phyloP scores from a whole-genome alignment of 2,113 vertebrate species.

The Calyptomena viridis region DNA sequence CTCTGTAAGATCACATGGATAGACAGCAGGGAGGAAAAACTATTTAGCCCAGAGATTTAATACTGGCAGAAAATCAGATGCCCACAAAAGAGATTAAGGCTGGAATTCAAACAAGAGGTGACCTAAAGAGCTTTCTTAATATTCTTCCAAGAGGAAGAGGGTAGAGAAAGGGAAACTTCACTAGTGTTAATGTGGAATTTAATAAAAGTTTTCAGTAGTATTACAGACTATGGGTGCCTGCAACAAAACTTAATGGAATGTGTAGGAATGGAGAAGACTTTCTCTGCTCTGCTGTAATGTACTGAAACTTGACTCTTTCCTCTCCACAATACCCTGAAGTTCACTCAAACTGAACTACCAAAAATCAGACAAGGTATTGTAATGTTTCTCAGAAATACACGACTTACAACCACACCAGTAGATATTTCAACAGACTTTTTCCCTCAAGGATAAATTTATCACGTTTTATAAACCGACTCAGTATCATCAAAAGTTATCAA shows the following conservation, averaged over 20 bases:
- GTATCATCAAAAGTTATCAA: neutral
- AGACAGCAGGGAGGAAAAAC: neutral
- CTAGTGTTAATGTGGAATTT: neutral
- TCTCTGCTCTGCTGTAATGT: neutral
- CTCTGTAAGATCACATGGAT: neutral
- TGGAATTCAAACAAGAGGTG: neutral
- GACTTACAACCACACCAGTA: neutral
- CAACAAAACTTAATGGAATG: neutral
- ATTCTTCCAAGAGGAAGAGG: neutral
- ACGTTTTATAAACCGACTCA: neutral
- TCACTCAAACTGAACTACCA: neutral
- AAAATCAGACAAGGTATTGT: neutral
- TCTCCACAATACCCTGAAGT: neutral
- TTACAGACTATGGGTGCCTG: neutral
- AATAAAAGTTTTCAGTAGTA: neutral
- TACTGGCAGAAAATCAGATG: neutral
- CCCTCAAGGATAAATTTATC: neutral
- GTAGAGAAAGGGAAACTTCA: neutral
- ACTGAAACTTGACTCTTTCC: neutral
- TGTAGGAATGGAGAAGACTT: neutral
- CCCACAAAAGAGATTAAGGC: neutral
- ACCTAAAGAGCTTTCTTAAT: neutral
- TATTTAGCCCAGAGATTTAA: neutral
- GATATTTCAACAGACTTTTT: neutral
- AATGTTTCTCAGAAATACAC: neutral